Evolutionary conservation across 2,797 vertebrate species (phyloP).

Genomic region (Sparus aurata): DNA sequence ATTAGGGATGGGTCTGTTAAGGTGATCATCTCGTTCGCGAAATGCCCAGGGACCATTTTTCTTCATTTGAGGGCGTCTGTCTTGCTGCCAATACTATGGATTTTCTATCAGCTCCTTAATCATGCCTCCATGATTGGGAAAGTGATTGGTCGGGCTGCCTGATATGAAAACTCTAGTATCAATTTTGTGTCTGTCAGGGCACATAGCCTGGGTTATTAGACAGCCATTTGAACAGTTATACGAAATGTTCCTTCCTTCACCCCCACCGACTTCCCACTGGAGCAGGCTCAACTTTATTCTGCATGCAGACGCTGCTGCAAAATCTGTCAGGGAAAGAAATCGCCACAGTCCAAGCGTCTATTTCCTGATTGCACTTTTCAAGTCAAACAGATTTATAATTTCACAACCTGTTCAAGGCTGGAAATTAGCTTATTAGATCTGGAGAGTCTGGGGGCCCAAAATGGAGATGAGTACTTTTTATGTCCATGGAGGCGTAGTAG

Average conservation of each 20-base stretch:
- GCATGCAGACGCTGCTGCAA: conserved; percentile 37
- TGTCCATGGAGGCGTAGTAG: conserved; percentile 12
- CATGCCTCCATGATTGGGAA: conserved; percentile 72
- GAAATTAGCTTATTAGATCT: conserved; percentile 58
- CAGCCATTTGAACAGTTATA: conserved; percentile 60
- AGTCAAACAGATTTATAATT: conserved; percentile 52
- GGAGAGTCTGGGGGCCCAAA: conserved; percentile 15
- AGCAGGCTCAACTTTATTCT: conserved; percentile 36
- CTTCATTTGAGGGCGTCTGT: conserved; percentile 79
- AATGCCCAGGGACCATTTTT: conserved; percentile 76
- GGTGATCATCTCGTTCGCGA: conserved; percentile 74
- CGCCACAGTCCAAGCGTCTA: conserved; percentile 26
- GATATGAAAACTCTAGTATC: conserved; percentile 70
- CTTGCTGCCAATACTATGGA: conserved; percentile 79
- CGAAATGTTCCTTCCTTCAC: conserved; percentile 44
- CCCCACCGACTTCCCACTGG: conserved; percentile 24
- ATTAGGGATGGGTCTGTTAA: conserved; percentile 81
- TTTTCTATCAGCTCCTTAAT: conserved; percentile 82
- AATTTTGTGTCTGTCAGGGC: conserved; percentile 63
- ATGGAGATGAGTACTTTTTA: conserved; percentile 38
- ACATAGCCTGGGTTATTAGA: conserved; percentile 61
- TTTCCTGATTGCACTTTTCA: conserved; percentile 55
- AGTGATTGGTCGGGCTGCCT: conserved; percentile 61
- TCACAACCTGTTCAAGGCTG: conserved; percentile 56
- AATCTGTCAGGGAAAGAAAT: conserved; percentile 51